Percentiles rank a stretch among this genome's conserved stretches.
phyloP scores from a whole-genome alignment of 1,140 invertebrate species.

The Pseudomyrmex flavicornis region DNA sequence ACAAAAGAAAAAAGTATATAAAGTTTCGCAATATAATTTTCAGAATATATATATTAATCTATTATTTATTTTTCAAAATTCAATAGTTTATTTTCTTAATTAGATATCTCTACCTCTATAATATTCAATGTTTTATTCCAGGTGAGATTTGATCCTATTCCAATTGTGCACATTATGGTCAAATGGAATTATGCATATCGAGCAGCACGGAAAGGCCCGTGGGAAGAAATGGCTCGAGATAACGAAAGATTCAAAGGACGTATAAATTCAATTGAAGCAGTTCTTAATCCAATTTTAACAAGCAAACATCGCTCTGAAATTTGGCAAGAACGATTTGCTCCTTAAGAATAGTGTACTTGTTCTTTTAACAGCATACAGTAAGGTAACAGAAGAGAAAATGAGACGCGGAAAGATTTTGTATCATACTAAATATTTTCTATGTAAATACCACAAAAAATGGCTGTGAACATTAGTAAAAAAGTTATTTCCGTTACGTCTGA shows the following conservation, averaged over 20 bases:
- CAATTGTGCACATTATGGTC: constrained; percentile 86
- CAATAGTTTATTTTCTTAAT: not conserved
- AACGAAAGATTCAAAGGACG: constrained; percentile 86
- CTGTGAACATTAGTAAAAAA: constrained; percentile 55
- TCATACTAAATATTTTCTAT: constrained; percentile 44
- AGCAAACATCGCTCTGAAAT: constrained; percentile 85
- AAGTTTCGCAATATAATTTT: not conserved
- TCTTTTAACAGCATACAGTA: constrained; percentile 35
- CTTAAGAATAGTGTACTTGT: constrained; percentile 21
- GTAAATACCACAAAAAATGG: constrained; percentile 48
- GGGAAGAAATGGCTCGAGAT: constrained; percentile 88
- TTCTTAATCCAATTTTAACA: constrained; percentile 85
- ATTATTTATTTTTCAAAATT: too few relatives aligned
- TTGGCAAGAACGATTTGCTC: constrained; percentile 85
- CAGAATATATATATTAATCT: too few relatives aligned
- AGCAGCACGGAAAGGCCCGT: constrained; percentile 87
- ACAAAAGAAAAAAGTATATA: constrained; percentile 58
- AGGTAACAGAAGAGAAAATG: constrained; percentile 2
- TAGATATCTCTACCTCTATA: not conserved
- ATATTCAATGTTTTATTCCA: constrained; percentile 79
- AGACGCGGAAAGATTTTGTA: not conserved
- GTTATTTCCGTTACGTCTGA: not conserved
- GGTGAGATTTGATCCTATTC: constrained; percentile 87
- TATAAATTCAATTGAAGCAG: constrained; percentile 81
- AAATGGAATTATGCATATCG: constrained; percentile 88